Percentiles rank a stretch among this genome's conserved stretches.
phyloP scores from a whole-genome alignment of 2,113 vertebrate species.

The Engystomops pustulosus region DNA sequence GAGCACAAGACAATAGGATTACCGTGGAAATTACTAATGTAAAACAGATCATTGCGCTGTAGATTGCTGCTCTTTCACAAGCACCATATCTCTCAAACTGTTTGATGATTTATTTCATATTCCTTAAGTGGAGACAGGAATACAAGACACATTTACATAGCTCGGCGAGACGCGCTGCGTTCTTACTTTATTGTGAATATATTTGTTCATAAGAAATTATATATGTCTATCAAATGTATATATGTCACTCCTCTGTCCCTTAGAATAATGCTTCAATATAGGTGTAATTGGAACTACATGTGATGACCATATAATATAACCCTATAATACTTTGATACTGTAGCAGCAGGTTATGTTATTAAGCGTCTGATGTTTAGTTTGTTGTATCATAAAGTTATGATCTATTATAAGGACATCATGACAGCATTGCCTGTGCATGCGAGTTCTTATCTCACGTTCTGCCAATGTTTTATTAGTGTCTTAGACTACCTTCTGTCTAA shows the following conservation, averaged over 20 bases:
- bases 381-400: too few relatives aligned
- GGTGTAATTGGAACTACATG: too few relatives aligned
- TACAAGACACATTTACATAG: not conserved
- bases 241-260: not conserved
- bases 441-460: too few relatives aligned
- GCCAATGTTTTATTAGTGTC: too few relatives aligned
- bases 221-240: not conserved
- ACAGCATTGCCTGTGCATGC: too few relatives aligned
- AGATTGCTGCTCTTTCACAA: slow-evolving; percentile 13
- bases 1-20: slow-evolving; percentile 46
- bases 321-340: not conserved
- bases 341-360: not conserved
- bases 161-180: not conserved
- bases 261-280: too few relatives aligned
- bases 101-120: slow-evolving; percentile 20
- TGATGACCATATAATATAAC: too few relatives aligned
- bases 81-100: slow-evolving; percentile 7
- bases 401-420: too few relatives aligned
- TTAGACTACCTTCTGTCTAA: too few relatives aligned
- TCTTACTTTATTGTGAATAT: not conserved
- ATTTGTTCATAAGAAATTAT: not conserved
- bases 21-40: slow-evolving; percentile 42
- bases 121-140: slow-evolving; percentile 3
- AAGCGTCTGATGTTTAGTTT: not conserved
- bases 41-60: slow-evolving; percentile 40